Evolutionary conservation across 1,140 invertebrate genomes (phyloP).

Genomic region (Charaxes varanes): DNA sequence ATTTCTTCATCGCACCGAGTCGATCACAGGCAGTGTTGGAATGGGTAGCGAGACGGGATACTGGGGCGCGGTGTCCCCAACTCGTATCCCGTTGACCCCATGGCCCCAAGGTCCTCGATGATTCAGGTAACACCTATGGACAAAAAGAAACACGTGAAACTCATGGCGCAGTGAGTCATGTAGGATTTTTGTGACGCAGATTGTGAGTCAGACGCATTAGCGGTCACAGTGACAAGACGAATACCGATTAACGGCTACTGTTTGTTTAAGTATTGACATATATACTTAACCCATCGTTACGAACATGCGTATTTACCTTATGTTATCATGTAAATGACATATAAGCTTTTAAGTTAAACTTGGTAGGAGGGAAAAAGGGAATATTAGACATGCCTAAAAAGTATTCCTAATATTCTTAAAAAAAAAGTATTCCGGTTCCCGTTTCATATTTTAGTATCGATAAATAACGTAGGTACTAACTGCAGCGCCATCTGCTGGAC

Average conservation of each 20-base stretch:
- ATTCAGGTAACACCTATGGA: constrained; percentile 57
- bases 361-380: no score
- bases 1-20: constrained; percentile 56
- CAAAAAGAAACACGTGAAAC: constrained; percentile 32
- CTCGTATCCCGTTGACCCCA: constrained; percentile 26
- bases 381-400: no score
- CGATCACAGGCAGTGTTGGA: constrained; percentile 62
- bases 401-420: no score
- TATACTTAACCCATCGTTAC: background rate
- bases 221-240: constrained; percentile 31
- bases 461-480: no score
- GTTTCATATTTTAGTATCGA: no score
- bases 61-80: constrained; percentile 8
- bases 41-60: constrained; percentile 35
- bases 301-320: background rate
- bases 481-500: no score
- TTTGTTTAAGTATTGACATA: constrained; percentile 5
- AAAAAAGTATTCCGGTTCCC: no score
- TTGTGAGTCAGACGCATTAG: constrained; percentile 40
- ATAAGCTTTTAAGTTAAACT: no score
- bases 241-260: constrained; percentile 18
- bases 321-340: no score
- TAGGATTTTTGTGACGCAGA: constrained; percentile 50
- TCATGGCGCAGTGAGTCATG: constrained; percentile 44
- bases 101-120: constrained; percentile 27